phyloP scores from a whole-genome alignment of 2,113 vertebrate species.

The Tetrax tetrax region DNA sequence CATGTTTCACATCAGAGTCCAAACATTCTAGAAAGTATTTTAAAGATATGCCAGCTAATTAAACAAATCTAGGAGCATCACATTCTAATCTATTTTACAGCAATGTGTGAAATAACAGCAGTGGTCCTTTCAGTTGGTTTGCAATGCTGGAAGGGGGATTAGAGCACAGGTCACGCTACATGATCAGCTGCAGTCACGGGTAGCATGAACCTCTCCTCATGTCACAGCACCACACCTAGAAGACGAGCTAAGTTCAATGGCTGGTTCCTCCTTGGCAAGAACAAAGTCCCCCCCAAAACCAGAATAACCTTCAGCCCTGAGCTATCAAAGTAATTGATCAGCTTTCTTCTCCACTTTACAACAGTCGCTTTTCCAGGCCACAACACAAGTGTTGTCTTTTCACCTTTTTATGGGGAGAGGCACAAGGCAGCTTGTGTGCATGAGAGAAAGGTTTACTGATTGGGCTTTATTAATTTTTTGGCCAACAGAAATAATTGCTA shows the following conservation, averaged over 20 bases:
- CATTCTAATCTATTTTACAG: background rate
- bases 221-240: constrained; percentile 2
- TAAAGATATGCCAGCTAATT: background rate
- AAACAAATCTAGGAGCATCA: background rate
- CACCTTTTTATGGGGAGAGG: background rate
- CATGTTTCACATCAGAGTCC: background rate
- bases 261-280: background rate
- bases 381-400: accelerated
- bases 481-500: background rate
- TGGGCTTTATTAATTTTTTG: background rate
- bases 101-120: background rate
- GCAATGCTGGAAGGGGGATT: background rate
- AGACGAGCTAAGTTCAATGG: background rate
- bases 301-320: background rate
- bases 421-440: background rate
- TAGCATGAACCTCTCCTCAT: background rate
- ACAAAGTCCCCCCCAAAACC: background rate
- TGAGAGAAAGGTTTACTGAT: background rate
- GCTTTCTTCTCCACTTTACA: background rate
- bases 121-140: background rate
- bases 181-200: background rate
- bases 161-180: background rate
- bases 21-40: background rate
- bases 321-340: background rate
- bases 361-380: background rate